Evolutionary conservation across 1,140 invertebrate genomes (phyloP).

Genomic region (Piezodorus guildinii): DNA sequence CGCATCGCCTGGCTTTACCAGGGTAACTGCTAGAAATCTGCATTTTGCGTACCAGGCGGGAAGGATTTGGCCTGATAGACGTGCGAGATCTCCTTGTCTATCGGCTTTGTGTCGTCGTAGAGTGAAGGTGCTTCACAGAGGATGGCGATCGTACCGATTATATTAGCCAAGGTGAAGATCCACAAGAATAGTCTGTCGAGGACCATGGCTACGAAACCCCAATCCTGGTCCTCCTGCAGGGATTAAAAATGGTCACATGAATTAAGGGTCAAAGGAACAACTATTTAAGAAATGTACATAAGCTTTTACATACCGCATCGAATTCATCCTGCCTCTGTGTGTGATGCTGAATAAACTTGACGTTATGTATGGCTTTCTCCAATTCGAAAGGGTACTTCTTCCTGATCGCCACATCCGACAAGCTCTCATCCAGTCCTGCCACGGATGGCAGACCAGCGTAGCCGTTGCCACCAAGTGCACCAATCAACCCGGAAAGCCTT

Average conservation of each 20-base stretch:
- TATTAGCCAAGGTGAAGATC: slow-evolving; percentile 85
- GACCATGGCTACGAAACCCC: slow-evolving; percentile 99
- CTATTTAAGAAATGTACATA: no score
- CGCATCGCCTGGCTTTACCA: not conserved
- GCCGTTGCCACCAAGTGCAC: slow-evolving; percentile 42
- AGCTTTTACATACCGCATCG: slow-evolving; percentile 82
- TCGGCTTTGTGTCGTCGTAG: slow-evolving; percentile 79
- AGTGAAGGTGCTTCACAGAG: slow-evolving; percentile 80
- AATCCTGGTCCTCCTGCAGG: slow-evolving; percentile 87
- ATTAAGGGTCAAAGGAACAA: not conserved
- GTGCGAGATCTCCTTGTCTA: slow-evolving; percentile 73
- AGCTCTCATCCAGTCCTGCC: slow-evolving; percentile 65
- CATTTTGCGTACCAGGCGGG: slow-evolving; percentile 36
- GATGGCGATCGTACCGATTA: slow-evolving; percentile 78
- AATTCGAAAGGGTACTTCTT: slow-evolving; percentile 85
- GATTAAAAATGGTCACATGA: not conserved
- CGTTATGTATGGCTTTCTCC: slow-evolving; percentile 86
- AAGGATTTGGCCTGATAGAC: slow-evolving; percentile 35
- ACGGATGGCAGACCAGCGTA: slow-evolving; percentile 58
- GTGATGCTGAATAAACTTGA: slow-evolving; percentile 90
- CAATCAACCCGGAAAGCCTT: slow-evolving; percentile 55
- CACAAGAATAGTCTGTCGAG: slow-evolving; percentile 92
- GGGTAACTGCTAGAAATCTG: slow-evolving; percentile 9
- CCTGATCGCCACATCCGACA: slow-evolving; percentile 61
- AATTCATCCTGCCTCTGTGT: slow-evolving; percentile 87